Evolutionary conservation across 2,113 vertebrate species (phyloP).

Genomic region (Siniperca chuatsi): DNA sequence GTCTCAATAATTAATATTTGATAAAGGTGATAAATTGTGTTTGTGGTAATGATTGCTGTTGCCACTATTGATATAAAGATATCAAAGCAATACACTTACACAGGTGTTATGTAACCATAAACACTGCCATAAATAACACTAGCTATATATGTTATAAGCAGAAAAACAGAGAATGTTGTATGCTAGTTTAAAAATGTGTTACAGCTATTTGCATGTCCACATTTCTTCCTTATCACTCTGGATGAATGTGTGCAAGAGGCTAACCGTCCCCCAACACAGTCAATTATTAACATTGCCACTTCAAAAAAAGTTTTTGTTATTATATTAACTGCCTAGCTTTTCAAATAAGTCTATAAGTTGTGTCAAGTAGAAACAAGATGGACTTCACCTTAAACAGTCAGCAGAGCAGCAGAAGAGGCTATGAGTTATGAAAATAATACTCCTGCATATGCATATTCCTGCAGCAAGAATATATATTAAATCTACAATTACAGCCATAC

Average conservation of each 20-base stretch:
- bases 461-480: neutral
- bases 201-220: neutral
- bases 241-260: conserved; percentile 2
- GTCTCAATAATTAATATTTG: neutral
- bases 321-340: neutral
- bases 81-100: neutral
- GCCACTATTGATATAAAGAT: neutral
- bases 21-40: neutral
- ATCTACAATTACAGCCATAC: neutral
- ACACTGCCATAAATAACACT: neutral
- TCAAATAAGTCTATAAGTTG: neutral
- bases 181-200: neutral
- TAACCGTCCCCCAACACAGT: neutral
- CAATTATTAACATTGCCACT: neutral
- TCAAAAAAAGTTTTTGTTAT: neutral
- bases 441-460: neutral
- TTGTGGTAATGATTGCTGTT: neutral
- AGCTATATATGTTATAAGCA: neutral
- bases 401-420: neutral
- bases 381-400: neutral
- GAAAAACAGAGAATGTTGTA: neutral
- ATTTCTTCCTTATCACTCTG: neutral
- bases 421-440: neutral
- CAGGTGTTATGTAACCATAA: conserved; percentile 26
- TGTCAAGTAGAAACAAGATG: neutral